phyloP scores from a whole-genome alignment of 2,113 vertebrate genomes.

The Aplodontia rufa region DNA sequence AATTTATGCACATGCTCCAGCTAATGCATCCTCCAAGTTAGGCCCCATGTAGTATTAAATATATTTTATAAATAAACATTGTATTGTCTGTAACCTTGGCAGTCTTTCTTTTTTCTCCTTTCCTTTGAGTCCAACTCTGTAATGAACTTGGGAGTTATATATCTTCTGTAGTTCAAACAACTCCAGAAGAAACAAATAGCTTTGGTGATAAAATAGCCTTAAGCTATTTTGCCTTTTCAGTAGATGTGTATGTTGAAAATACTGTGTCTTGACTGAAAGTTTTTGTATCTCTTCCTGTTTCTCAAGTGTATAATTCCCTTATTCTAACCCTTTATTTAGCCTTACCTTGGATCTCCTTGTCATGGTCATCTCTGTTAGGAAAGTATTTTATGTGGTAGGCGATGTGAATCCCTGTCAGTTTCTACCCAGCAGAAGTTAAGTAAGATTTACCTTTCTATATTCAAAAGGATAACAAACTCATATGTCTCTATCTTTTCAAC shows the following conservation, averaged over 20 bases:
- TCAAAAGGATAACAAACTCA: not conserved
- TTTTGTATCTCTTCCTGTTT: slow-evolving; percentile 9
- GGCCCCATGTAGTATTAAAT: not conserved
- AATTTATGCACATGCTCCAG: not conserved
- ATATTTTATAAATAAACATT: not conserved
- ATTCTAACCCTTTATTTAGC: not conserved
- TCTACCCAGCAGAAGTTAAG: not conserved
- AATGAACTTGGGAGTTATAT: slow-evolving; percentile 47
- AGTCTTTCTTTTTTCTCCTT: slow-evolving; percentile 37
- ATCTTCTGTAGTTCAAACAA: slow-evolving; percentile 59
- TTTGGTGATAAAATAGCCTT: slow-evolving; percentile 65
- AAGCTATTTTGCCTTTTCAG: slow-evolving; percentile 52
- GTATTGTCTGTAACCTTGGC: slow-evolving; percentile 50
- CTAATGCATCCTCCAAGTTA: not conserved
- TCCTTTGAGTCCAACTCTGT: slow-evolving; percentile 25
- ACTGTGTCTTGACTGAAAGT: not conserved
- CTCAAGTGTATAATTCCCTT: not conserved
- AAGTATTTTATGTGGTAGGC: not conserved
- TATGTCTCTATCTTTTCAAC: not conserved
- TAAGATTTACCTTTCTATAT: not conserved
- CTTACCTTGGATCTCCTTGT: not conserved
- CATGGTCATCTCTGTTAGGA: not conserved
- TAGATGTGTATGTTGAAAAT: slow-evolving; percentile 35
- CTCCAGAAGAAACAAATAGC: slow-evolving; percentile 48
- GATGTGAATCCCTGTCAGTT: not conserved